These are phyloP conservation scores for Apus apus DNA, from an alignment of 2,113 vertebrate species.

Conservation along the genomic window DNA sequence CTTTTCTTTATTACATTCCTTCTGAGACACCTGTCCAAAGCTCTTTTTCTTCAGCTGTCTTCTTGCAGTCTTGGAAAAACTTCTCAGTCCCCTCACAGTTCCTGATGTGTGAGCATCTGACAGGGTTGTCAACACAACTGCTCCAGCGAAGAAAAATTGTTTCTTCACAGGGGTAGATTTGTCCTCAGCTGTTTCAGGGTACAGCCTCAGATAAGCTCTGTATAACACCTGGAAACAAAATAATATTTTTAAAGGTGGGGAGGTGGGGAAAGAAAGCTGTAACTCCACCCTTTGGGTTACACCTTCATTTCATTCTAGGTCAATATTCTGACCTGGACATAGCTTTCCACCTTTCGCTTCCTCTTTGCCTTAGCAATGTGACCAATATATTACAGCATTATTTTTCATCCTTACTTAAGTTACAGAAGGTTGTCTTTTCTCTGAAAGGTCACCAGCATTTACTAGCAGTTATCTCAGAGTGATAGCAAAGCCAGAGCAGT, in stretches of 20 bases:
- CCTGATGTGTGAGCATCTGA: background rate
- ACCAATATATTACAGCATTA: background rate
- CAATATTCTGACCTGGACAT: background rate
- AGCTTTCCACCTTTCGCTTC: background rate
- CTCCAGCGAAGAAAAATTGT: background rate
- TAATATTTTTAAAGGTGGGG: background rate
- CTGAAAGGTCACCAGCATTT: background rate
- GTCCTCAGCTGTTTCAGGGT: background rate
- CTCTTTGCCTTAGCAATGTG: background rate
- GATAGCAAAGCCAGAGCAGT: background rate
- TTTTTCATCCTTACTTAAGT: background rate
- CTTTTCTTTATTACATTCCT: background rate
- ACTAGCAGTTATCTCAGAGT: background rate
- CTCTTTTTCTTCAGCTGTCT: background rate
- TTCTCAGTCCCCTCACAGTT: constrained; percentile 6
- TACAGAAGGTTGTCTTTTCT: background rate
- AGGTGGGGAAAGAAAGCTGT: accelerated
- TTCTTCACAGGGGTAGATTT: background rate
- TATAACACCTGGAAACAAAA: background rate
- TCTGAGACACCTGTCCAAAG: background rate
- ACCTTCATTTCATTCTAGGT: background rate
- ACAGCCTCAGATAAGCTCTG: background rate
- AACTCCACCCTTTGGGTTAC: background rate
- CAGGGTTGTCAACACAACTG: background rate
- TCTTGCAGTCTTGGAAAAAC: background rate